Conservation (phyloP, 2,797 vertebrate genomes). For the Enteromius argenteus region DNA sequence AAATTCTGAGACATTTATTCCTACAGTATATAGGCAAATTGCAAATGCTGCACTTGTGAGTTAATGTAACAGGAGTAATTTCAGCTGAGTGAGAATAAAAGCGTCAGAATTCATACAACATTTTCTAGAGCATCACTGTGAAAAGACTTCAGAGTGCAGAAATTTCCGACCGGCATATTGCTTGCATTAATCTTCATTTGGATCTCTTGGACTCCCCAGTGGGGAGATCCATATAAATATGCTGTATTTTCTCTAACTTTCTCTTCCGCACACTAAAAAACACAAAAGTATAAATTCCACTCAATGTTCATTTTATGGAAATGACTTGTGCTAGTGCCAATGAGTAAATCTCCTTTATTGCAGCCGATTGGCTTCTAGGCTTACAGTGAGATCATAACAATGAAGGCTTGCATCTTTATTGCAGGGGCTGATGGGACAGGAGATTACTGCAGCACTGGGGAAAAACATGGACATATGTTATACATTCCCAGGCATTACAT, state of each 20-base stretch:
- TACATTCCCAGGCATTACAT: conserved; percentile 10
- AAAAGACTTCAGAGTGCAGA: conserved; percentile 22
- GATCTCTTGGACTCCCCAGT: conserved; percentile 31
- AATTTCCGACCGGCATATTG: conserved; percentile 19
- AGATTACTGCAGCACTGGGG: conserved; percentile 23
- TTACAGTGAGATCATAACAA: conserved; percentile 48
- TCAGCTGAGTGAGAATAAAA: conserved; percentile 27
- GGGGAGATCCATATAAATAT: conserved; percentile 19
- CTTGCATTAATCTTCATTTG: conserved; percentile 47
- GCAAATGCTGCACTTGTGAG: neutral
- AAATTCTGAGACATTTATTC: neutral
- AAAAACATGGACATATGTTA: conserved; percentile 31
- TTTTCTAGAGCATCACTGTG: neutral
- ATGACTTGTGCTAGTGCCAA: conserved; percentile 46
- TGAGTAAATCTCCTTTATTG: conserved; percentile 53
- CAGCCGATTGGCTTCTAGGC: conserved; percentile 46
- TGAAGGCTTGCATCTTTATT: conserved; percentile 45
- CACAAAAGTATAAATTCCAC: conserved; percentile 37
- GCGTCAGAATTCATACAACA: neutral
- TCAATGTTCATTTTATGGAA: conserved; percentile 51
- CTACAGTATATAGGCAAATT: neutral
- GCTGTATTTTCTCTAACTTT: conserved; percentile 20
- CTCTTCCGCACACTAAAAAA: conserved; percentile 21
- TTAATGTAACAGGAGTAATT: conserved; percentile 18
- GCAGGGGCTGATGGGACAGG: conserved; percentile 29